Evolutionary conservation across 2,113 vertebrate species (phyloP).

Genomic region (Leptodactylus fuscus): DNA sequence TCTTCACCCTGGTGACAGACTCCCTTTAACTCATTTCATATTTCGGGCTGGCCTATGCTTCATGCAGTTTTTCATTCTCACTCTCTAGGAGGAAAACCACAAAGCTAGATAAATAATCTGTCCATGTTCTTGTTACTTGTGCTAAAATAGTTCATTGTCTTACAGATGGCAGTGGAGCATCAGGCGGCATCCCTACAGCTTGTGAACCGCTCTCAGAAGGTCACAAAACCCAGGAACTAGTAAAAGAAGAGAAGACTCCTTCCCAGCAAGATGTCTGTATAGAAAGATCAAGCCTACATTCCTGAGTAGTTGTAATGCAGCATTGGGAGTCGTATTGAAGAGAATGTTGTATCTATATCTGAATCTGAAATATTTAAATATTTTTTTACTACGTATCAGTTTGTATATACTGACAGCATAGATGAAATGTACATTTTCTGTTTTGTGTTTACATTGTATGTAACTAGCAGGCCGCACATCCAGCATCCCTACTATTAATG

Average conservation of each 20-base stretch:
- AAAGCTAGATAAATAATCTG: no score
- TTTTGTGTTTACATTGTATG: slow-evolving; percentile 50
- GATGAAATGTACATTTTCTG: slow-evolving; percentile 12
- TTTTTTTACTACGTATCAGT: slow-evolving; percentile 33
- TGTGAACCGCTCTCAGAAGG: slow-evolving; percentile 55
- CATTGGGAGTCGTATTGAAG: not conserved
- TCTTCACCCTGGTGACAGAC: no score
- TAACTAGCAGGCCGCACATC: not conserved
- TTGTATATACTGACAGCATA: slow-evolving; percentile 39
- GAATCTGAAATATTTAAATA: slow-evolving; percentile 26
- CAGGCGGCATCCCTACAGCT: slow-evolving; percentile 59
- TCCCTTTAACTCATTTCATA: no score
- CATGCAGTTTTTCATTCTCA: no score
- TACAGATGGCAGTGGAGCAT: slow-evolving; percentile 59
- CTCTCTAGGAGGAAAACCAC: no score
- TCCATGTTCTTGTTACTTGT: not conserved
- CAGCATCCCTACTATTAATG: not conserved
- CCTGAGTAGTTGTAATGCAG: not conserved
- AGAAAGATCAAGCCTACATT: slow-evolving; percentile 62
- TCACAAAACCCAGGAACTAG: slow-evolving; percentile 55
- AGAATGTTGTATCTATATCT: not conserved
- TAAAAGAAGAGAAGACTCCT: slow-evolving; percentile 56
- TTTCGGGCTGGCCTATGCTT: no score
- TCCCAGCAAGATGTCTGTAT: slow-evolving; percentile 68
- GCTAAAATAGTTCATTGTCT: not conserved